These are phyloP conservation scores for Poecile atricapillus DNA, from an alignment of 2,113 vertebrate species.

Conservation along the genomic window DNA sequence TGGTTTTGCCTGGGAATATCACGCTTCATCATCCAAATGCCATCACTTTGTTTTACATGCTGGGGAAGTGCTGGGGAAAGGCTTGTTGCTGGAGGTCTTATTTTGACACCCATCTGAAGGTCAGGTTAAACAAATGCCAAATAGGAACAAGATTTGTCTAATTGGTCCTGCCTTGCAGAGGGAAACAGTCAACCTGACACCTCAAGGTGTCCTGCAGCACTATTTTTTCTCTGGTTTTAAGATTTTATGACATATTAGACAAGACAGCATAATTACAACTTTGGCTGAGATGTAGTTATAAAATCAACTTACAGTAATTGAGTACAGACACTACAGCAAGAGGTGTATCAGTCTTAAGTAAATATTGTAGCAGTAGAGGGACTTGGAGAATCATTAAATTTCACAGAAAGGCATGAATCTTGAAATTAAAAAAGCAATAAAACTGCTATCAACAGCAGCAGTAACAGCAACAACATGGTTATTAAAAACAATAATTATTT, in stretches of 20 bases:
- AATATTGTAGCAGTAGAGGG: background rate
- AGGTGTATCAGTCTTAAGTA: constrained; percentile 1
- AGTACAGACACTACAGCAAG: background rate
- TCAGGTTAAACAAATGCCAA: constrained; percentile 42
- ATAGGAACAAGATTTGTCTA: background rate
- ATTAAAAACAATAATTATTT: constrained; percentile 17
- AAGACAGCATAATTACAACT: constrained; percentile 35
- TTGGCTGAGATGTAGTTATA: background rate
- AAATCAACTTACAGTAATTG: constrained; percentile 29
- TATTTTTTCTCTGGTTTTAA: background rate
- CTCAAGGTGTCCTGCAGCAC: constrained; percentile 24
- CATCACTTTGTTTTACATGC: background rate
- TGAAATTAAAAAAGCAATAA: constrained; percentile 17
- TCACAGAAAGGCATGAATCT: background rate
- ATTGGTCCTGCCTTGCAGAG: background rate
- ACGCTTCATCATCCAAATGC: background rate
- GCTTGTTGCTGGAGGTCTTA: background rate
- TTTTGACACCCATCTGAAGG: constrained; percentile 16
- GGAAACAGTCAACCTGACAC: background rate
- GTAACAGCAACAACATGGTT: background rate
- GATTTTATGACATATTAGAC: constrained; percentile 32
- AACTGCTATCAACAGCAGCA: background rate
- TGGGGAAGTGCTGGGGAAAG: background rate
- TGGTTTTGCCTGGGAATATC: background rate
- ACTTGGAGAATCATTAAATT: background rate